Conservation (phyloP, 2,888 invertebrate species). For the Cremastobaeus sp. region DNA sequence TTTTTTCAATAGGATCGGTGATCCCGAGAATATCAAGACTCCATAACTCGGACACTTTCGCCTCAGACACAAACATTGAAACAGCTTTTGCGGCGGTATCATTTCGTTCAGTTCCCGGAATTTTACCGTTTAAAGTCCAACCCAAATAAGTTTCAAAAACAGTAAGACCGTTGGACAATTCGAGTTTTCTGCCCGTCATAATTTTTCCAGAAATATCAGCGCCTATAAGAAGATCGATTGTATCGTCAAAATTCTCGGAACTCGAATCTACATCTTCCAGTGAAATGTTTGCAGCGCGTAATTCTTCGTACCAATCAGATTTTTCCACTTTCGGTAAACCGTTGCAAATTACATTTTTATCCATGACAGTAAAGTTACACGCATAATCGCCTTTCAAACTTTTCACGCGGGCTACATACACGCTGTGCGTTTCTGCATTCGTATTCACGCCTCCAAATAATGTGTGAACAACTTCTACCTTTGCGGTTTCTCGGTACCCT, state of each 20-base stretch:
- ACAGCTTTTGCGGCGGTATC: slow-evolving; percentile 30
- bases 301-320: slow-evolving; percentile 53
- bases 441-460: slow-evolving; percentile 62
- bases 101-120: slow-evolving; percentile 22
- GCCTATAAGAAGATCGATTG: slow-evolving; percentile 52
- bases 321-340: slow-evolving; percentile 41
- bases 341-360: slow-evolving; percentile 53
- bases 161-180: slow-evolving; percentile 63
- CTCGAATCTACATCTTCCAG: slow-evolving; percentile 20
- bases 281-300: slow-evolving; percentile 36
- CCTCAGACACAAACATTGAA: slow-evolving; percentile 56
- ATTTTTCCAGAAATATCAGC: slow-evolving; percentile 64
- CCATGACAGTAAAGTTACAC: slow-evolving; percentile 60
- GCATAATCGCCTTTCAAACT: slow-evolving; percentile 54
- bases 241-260: slow-evolving; percentile 2
- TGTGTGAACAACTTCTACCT: slow-evolving; percentile 52
- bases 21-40: slow-evolving; percentile 69
- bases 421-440: slow-evolving; percentile 40
- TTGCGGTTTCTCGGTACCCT: slow-evolving; percentile 50
- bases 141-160: slow-evolving; percentile 65
- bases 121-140: slow-evolving; percentile 67
- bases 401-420: slow-evolving; percentile 49
- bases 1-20: slow-evolving; percentile 64
- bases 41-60: slow-evolving; percentile 68
- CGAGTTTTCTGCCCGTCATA: slow-evolving; percentile 57